Evolutionary conservation across 2,797 vertebrate species (phyloP).

Genomic region (Cuniculus paca): DNA sequence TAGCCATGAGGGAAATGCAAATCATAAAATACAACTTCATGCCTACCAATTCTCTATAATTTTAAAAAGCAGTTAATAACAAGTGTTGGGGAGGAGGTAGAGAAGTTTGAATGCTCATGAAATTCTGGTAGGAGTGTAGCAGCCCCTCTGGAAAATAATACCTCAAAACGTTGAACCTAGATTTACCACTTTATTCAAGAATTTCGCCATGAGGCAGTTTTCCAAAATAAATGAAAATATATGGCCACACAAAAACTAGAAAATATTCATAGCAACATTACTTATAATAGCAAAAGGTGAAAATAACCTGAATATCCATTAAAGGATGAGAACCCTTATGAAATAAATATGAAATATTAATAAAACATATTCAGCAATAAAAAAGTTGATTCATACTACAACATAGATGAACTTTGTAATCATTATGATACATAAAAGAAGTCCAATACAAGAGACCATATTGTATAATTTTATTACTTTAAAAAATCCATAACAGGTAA

Average conservation of each 20-base stretch:
- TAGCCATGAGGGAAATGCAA: not conserved
- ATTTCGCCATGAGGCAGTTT: not conserved
- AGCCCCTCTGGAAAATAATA: constrained; percentile 11
- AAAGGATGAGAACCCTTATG: not conserved
- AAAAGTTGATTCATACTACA: not conserved
- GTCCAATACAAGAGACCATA: not conserved
- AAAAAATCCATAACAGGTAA: not conserved
- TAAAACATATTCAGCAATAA: not conserved
- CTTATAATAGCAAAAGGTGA: not conserved
- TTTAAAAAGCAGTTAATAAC: not conserved
- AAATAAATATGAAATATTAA: not conserved
- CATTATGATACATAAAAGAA: not conserved
- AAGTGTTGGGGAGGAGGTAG: not conserved
- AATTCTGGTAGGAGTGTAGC: not conserved
- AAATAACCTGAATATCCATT: not conserved
- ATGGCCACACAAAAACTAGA: not conserved
- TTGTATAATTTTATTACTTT: not conserved
- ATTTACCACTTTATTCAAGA: not conserved
- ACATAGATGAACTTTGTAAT: not conserved
- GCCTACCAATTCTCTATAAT: not conserved
- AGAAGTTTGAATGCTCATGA: not conserved
- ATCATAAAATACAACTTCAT: not conserved
- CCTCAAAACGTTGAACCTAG: not conserved
- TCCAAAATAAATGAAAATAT: not conserved
- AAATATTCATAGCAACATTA: not conserved